These are phyloP conservation scores for Menidia menidia DNA, from an alignment of 2,797 vertebrate genomes.

Conservation along the genomic window DNA sequence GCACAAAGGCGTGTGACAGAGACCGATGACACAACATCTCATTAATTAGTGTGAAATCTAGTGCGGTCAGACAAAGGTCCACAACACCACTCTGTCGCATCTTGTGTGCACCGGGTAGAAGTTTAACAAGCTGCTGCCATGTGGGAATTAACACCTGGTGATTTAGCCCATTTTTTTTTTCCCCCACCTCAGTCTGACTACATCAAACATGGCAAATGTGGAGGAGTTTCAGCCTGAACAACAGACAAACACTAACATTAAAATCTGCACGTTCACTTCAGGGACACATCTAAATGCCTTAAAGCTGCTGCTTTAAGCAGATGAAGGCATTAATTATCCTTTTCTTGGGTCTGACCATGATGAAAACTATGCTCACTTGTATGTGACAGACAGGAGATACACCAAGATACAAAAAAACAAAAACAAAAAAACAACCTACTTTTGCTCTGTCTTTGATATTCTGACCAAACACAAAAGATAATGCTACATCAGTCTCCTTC, in stretches of 20 bases:
- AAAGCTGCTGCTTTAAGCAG: background rate
- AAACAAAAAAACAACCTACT: conserved; percentile 74
- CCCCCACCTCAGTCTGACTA: background rate
- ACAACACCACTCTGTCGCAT: no score
- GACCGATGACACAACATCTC: background rate
- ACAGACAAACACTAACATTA: background rate
- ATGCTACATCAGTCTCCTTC: conserved; percentile 81
- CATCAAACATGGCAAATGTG: background rate
- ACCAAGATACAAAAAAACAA: background rate
- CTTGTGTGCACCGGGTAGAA: background rate
- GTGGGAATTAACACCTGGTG: background rate
- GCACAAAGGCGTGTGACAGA: background rate
- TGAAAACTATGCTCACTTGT: background rate
- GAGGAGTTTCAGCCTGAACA: background rate
- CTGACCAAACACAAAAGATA: conserved; percentile 94
- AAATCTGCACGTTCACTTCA: background rate
- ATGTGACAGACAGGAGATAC: background rate
- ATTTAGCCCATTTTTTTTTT: background rate
- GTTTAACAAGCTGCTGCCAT: background rate
- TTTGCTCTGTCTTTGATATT: conserved; percentile 98
- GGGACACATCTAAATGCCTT: background rate
- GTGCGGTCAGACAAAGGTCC: no score
- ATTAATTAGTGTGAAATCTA: background rate
- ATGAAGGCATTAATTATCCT: background rate
- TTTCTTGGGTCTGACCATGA: background rate